Evolutionary conservation across 2,113 vertebrate species (phyloP).

Genomic region (Sardina pilchardus): DNA sequence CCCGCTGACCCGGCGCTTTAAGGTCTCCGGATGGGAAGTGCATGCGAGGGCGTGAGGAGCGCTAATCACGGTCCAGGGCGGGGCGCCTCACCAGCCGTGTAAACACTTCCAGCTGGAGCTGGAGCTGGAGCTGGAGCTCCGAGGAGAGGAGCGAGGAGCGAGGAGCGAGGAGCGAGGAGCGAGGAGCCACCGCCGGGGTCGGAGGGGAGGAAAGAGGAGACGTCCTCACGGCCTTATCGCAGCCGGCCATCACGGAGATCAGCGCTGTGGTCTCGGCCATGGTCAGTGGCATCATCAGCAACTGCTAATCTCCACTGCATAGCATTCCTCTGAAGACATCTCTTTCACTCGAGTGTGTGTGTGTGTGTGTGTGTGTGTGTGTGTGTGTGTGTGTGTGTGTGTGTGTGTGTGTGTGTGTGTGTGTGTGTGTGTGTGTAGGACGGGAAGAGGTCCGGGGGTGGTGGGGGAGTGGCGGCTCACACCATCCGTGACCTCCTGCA

Average conservation of each 20-base stretch:
- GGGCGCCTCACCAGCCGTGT: slow-evolving; percentile 47
- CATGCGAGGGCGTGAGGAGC: slow-evolving; percentile 53
- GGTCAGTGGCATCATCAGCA: slow-evolving; percentile 7
- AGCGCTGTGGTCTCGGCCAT: slow-evolving; percentile 32
- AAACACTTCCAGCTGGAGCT: slow-evolving; percentile 32
- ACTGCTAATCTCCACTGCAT: slow-evolving; percentile 66
- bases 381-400: slow-evolving; percentile 15
- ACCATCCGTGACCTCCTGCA: slow-evolving; percentile 66
- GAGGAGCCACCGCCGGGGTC: no score
- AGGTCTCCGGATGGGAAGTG: slow-evolving; percentile 23
- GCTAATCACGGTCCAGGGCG: slow-evolving; percentile 57
- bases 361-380: slow-evolving; percentile 20
- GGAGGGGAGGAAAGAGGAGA: not conserved
- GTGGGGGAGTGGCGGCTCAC: slow-evolving; percentile 64
- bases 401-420: slow-evolving; percentile 31
- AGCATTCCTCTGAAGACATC: slow-evolving; percentile 64
- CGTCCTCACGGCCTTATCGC: not conserved
- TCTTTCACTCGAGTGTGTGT: slow-evolving; percentile 49
- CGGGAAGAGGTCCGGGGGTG: slow-evolving; percentile 12
- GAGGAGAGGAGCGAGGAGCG: not conserved
- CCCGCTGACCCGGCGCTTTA: slow-evolving; percentile 20
- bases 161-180: no score
- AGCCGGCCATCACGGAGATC: slow-evolving; percentile 27
- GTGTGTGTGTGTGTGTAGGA: not conserved
- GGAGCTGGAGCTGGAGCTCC: no score